A percentile compares a stretch with the other conserved stretches of the same genome.
These are phyloP conservation scores for Watsonalla cultraria DNA, from an alignment of 2,888 invertebrate genomes.

Conservation along the genomic window DNA sequence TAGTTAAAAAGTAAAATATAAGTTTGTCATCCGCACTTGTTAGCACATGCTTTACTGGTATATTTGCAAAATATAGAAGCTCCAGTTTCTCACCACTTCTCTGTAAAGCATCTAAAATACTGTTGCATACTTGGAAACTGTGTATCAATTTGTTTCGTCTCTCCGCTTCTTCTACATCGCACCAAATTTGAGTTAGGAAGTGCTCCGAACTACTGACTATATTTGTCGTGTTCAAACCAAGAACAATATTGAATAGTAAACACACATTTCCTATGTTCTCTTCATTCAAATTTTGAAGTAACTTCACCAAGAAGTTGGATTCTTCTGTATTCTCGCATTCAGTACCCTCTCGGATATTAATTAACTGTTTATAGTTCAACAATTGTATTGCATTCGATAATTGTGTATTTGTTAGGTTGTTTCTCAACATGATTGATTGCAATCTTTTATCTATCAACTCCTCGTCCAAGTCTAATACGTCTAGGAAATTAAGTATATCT, in stretches of 20 bases:
- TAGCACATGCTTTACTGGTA: conserved; percentile 49
- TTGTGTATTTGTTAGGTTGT: conserved; percentile 39
- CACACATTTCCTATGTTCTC: conserved; percentile 48
- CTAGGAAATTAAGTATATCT: conserved; percentile 51
- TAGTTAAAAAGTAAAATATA: conserved; percentile 50
- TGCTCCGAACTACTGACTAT: conserved; percentile 60
- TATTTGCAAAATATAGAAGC: conserved; percentile 41
- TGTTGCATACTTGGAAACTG: conserved; percentile 45
- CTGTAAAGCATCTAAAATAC: conserved; percentile 48
- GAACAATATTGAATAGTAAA: conserved; percentile 45
- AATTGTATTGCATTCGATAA: conserved; percentile 47
- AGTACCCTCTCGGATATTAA: conserved; percentile 53
- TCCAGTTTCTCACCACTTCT: conserved; percentile 30
- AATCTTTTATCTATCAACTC: conserved; percentile 54
- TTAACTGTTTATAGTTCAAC: conserved; percentile 61
- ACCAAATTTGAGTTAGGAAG: conserved; percentile 61
- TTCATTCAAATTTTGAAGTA: conserved; percentile 34
- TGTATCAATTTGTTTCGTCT: background rate
- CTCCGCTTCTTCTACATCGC: conserved; percentile 23
- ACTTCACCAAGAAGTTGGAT: conserved; percentile 47
- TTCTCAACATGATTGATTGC: conserved; percentile 47
- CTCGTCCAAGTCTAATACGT: conserved; percentile 66
- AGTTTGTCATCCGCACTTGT: conserved; percentile 39
- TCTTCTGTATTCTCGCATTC: conserved; percentile 61
- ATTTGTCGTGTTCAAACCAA: conserved; percentile 43